Evolutionary conservation across 2,113 vertebrate species (phyloP), one percentile per base, ranked within the genome.

Genomic region (Hemiscyllium ocellatum): DNA sequence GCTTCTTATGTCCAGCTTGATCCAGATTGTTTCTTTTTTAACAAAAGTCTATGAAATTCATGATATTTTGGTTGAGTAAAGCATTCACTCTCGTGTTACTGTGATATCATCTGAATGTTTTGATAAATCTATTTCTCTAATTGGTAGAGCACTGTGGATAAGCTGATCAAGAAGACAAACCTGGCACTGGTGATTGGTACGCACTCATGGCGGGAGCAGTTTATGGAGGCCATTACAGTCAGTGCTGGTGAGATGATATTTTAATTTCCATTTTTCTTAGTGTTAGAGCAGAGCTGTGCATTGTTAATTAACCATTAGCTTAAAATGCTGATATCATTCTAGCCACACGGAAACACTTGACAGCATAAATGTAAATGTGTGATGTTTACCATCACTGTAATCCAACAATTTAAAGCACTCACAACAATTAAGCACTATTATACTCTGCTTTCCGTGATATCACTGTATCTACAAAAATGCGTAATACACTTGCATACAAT

Each of bases 131-230:
- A 33, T 37, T 66, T 33, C 76, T 95, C 12, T 91, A 56, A 68
- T 97, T 96, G 96, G 76, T 97, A 99, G 98, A 99, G 98, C 97
- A 99, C 98, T 0, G 98, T 99, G 72, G 99, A 99, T 97, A 99
- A 99, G 96, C 98, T 99, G 96, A 99, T 99, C 96, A 99, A 99
- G 98, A 99, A 99, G 96, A 99, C 98, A 3, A 99, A 99, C 97
- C 96, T 99, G 98, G 99, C 99, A 6, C 97, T 99, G 96, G 98
- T 99, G 93, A 99, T 99, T 37, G 98, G 98, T 66, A 99, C 99
- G 0, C 98, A 99, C 96, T 99, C 99, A 0, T 99, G 99, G 99
- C 97, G 98, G 91, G 99, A 99, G 76, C 99, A 99, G 97, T 99
- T 99, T 97, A 97, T 99, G 96, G 99, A 99, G 80, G 99, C 98